Percentiles rank a stretch among this genome's conserved stretches.
Evolutionary conservation across 2,113 vertebrate species (phyloP).

Genomic region (Macrotus californicus): DNA sequence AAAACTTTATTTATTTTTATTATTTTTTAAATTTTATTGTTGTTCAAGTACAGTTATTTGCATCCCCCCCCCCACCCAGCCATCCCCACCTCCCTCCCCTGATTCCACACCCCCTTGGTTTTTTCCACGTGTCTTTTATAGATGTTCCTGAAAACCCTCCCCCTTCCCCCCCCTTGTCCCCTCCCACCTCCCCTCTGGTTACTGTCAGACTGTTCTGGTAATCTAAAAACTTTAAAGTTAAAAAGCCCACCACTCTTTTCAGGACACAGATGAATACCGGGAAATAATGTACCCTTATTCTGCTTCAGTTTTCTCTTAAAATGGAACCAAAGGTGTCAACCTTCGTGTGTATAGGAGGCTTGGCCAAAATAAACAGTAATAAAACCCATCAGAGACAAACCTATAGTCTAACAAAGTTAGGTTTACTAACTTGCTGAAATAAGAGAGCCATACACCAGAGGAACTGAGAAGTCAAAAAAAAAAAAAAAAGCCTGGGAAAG

Average conservation of each 20-base stretch:
- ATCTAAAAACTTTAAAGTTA: neutral
- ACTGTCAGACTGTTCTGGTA: too few species aligned
- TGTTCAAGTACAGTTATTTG: too few species aligned
- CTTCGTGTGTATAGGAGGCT: neutral
- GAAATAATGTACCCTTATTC: neutral
- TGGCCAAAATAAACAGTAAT: neutral
- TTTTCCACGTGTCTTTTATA: too few species aligned
- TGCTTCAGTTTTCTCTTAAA: neutral
- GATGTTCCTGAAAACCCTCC: too few species aligned
- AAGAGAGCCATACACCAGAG: neutral
- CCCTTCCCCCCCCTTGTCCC: too few species aligned
- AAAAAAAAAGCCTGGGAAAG: neutral
- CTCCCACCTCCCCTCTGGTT: too few species aligned
- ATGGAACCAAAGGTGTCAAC: neutral
- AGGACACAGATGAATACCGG: neutral
- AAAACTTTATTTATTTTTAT: neutral
- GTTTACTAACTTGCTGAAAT: neutral
- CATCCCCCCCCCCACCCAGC: too few species aligned
- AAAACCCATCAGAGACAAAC: neutral
- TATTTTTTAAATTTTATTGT: too few species aligned
- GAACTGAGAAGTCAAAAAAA: neutral
- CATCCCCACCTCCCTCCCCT: too few species aligned
- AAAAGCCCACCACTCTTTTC: neutral
- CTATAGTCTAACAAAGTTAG: neutral
- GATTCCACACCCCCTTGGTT: too few species aligned